These are phyloP conservation scores for Myiopsitta monachus DNA, from an alignment of 2,113 vertebrate genomes.

Conservation along the genomic window DNA sequence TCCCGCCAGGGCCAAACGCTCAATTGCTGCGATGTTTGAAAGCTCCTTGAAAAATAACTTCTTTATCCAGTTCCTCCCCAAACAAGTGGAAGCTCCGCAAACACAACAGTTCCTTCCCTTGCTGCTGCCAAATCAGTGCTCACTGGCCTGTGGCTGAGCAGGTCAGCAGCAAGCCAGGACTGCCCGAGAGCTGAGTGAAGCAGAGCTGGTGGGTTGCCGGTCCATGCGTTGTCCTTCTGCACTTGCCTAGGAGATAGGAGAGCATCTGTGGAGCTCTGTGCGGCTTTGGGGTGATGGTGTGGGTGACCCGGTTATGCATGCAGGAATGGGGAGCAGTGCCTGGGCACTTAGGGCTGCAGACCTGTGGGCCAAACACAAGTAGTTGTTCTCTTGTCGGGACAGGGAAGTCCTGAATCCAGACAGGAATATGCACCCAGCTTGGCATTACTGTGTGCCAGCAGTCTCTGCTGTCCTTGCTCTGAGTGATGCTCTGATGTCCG, in stretches of 20 bases:
- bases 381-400: background rate
- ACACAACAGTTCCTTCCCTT: background rate
- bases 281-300: background rate
- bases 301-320: background rate
- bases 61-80: background rate
- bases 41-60: conserved; percentile 18
- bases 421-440: background rate
- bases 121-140: background rate
- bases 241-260: background rate
- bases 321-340: background rate
- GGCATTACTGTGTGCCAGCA: too few species aligned
- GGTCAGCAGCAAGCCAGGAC: background rate
- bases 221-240: background rate
- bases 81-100: conserved; percentile 9
- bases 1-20: background rate
- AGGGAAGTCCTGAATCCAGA: background rate
- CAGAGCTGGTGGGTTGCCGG: background rate
- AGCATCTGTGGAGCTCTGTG: fast-evolving
- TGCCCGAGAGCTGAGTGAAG: background rate
- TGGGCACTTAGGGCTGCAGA: background rate
- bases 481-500: fast-evolving
- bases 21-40: conserved; percentile 14
- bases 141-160: background rate
- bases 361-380: background rate
- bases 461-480: background rate